Evolutionary conservation across 2,888 invertebrate genomes (phyloP).

Genomic region (Drosophila quinaria): DNA sequence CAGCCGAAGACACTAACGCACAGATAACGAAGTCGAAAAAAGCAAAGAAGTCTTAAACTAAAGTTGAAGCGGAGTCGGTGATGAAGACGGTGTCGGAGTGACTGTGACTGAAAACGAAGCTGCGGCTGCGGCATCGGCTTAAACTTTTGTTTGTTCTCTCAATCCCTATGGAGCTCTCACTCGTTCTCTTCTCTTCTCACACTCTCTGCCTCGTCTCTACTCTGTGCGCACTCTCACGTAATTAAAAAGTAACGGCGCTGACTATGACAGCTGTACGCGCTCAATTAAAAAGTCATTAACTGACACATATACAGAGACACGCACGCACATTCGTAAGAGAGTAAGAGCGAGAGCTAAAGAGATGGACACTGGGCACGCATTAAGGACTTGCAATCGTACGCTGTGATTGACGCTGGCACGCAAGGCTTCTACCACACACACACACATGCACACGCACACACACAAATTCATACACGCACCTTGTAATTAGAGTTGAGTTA

Average conservation of each 20-base stretch:
- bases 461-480: constrained; percentile 46
- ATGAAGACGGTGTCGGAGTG: background rate
- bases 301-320: constrained; percentile 42
- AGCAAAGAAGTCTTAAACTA: constrained; percentile 3
- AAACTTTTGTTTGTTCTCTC: constrained; percentile 46
- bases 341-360: constrained; percentile 2
- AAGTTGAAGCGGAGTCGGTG: constrained; percentile 13
- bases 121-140: constrained; percentile 32
- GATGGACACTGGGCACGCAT: constrained; percentile 46
- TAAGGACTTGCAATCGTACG: constrained; percentile 48
- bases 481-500: constrained; percentile 66
- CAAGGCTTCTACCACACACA: constrained; percentile 47
- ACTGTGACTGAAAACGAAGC: background rate
- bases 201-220: constrained; percentile 5
- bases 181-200: constrained; percentile 11
- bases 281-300: constrained; percentile 82
- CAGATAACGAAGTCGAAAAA: constrained; percentile 30
- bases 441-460: constrained; percentile 1
- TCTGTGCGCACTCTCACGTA: constrained; percentile 40
- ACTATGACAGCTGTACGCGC: constrained; percentile 75
- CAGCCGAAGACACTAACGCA: constrained; percentile 7
- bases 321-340: constrained; percentile 9
- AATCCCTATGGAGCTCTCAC: constrained; percentile 18
- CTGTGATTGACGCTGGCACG: constrained; percentile 75
- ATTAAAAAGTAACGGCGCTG: constrained; percentile 78